Base-by-base conservation (phyloP, 92 coral and sea anemone species). In the Phenganax stokvisi region DNA sequence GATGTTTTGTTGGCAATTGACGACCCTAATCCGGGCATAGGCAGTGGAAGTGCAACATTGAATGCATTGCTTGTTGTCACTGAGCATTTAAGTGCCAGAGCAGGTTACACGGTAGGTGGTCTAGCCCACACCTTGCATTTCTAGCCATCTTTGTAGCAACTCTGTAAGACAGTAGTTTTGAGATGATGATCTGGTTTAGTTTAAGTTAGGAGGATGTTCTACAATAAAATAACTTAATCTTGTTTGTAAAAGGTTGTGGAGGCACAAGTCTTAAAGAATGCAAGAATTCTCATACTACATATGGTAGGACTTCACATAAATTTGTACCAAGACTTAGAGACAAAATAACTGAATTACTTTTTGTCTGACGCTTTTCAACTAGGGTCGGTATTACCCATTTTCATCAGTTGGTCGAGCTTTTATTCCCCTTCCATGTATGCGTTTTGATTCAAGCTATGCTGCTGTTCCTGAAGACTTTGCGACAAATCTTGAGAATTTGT, bases 341-440 rank as follows among this genome's bases (percentile, higher is more conserved):
- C 56, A 17, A 9, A 52, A 25, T 17, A 5, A 8, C 56, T 75
- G 13, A 75, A 51, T 47, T 31, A 30, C 65, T 54, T 16, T 75
- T 75, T 37, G 47, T 37, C 5, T 37, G 47, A 37, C 47, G 25
- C 47, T 37, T 37, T 37, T 37, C 47, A 37, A 37, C 47, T 37
- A 93, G 98, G 98, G 98, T 53, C 88, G 97, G 37, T 90, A 91
- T 83, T 93, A 85, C 76, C 98, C 97, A 54, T 93, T 93, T 77
- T 91, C 97, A 72, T 84, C 97, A n/a, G 89, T 89, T 86, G 97
- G 97, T 9, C 85, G 92, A 28, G 92, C 89, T 58, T 93, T 93
- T 55, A 93, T 91, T 17, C 87, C 92, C 2, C 74, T 93, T 54
- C 98, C 98, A 11, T 96, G 92, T 69, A 90, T 89, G 71, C 91